Evolutionary conservation across 1,140 invertebrate species (phyloP), one percentile per base, ranked within the genome.

Genomic region (Macrobrachium nipponense): DNA sequence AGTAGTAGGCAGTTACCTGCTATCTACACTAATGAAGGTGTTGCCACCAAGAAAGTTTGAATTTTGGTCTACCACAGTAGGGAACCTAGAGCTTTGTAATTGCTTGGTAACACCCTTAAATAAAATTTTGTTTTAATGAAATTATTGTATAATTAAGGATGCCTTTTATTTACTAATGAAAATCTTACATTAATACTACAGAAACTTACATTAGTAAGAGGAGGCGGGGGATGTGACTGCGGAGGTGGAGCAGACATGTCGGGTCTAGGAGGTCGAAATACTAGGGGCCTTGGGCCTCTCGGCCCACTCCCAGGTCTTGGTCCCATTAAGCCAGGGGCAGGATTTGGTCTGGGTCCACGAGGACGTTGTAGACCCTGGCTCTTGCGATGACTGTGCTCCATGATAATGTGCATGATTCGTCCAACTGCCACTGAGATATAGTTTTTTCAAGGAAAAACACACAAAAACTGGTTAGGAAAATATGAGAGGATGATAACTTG

Each of bases 351-450:
- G 2, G 78, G 85, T 36, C 80, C 80, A 43, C 85, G 73, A 27
- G 79, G 80, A 18, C 85, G 73, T 43, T 76, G 80, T 70, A 81
- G 80, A 43, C 79, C 44, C 18, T 76, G 85, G 12, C 61, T 64
- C n/a, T 80, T 80, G 20, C 85, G 78, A 61, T 87, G 85, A 51
- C 85, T 87, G 72, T 90, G 89, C 20, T 90, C 89, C 79, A 89
- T 87, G 59, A 92, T 91, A 60, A 92, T 92, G 87, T 92, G 91
- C 87, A 91, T 91, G 20, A 92, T 92, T 87, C 90, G 90, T 14
- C 90, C 87, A 23, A 92, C 91, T 64, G 92, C 92, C 88, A 91
- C 92, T 92, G 86, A 20, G 89, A 89, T 77, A 44, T n/a, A 77
- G 64, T 66, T 27, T 20, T 17, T 10, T 68, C 15, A n/a, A 8